Base-by-base conservation (phyloP, 2,888 invertebrate genomes). In the Agrenia bidenticulata region DNA sequence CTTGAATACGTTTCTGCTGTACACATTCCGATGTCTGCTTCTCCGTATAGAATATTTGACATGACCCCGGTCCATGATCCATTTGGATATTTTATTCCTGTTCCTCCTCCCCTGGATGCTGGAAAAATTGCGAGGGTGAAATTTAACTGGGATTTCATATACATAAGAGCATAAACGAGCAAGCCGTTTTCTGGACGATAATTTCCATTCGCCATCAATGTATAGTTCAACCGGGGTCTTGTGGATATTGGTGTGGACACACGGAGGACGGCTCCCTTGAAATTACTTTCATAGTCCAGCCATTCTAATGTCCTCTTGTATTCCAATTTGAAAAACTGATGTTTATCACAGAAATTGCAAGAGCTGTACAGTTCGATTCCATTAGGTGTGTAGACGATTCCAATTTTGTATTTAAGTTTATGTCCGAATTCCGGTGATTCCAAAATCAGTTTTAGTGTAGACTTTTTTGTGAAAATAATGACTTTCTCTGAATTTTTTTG, bases 21-120 rank as follows among this genome's bases (percentile, higher is more conserved):
- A 54, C 57, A 51, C 21, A 62, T 54, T 21, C 66, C 66, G 58
- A 66, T 62, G 23, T 66, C 66, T 5, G 62, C 66, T n/a, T 39
- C 4, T 17, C 62, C 66, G n/a, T 26, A 2, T n/a, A 32, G 54
- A 11, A 54, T 59, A 19, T 66, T 62, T 2, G 62, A 61, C 4
- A 66, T 54, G n/a, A 17, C 62, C 11, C 66, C 66, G 1, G 59
- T 62, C 59, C 58, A 58, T 5, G 66, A 58, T 21, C 66, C 66
- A 39, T 66, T 66, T 15, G 41, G 53, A 2, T 62, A 42, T 1
- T 51, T 26, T n/a, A 61, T 49, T 55, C 65, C 66, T 19, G 66
- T 66, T 5, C 58, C 54, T 11, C 58, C 66, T 11, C 41, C 17
- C 21, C 66, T 62, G 32, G 58, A 58, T 53, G 61, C 57, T 5